Percentiles rank a stretch among this genome's conserved stretches.
Evolutionary conservation across 2,797 vertebrate species (phyloP).

Genomic region (Sarcophilus harrisii): DNA sequence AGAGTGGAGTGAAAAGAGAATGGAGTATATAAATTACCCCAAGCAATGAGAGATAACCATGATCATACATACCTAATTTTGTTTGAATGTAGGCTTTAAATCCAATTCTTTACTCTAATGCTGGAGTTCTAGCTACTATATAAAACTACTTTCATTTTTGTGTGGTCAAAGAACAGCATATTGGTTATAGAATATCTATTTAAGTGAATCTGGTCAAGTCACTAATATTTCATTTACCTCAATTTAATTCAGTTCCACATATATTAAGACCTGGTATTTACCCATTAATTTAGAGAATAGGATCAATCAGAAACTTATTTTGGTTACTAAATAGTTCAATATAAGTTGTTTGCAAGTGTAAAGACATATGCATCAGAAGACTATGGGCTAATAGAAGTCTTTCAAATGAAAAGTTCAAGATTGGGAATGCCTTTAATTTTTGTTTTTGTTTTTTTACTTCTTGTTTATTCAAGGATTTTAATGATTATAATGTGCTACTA

Average conservation of each 20-base stretch:
- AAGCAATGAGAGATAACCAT: not conserved
- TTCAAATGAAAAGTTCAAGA: not conserved
- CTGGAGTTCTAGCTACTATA: not conserved
- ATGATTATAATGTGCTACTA: not conserved
- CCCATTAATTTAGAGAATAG: not conserved
- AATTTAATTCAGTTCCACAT: not conserved
- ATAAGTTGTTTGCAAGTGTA: not conserved
- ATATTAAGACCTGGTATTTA: not conserved
- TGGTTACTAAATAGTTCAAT: not conserved
- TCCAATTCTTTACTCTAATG: not conserved
- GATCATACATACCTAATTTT: not conserved
- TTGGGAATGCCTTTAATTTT: not conserved
- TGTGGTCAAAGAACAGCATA: not conserved
- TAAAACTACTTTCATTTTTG: not conserved
- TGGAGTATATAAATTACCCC: not conserved
- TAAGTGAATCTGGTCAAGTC: not conserved
- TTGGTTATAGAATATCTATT: not conserved
- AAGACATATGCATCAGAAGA: not conserved
- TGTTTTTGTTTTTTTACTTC: not conserved
- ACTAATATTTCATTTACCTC: not conserved
- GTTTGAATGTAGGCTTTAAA: not conserved
- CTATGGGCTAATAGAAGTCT: not conserved
- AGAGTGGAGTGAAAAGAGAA: not conserved
- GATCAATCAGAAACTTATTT: not conserved
- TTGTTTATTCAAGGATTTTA: not conserved